Base-by-base conservation (phyloP, 2,113 vertebrate genomes). In the Kryptolebias marmoratus region DNA sequence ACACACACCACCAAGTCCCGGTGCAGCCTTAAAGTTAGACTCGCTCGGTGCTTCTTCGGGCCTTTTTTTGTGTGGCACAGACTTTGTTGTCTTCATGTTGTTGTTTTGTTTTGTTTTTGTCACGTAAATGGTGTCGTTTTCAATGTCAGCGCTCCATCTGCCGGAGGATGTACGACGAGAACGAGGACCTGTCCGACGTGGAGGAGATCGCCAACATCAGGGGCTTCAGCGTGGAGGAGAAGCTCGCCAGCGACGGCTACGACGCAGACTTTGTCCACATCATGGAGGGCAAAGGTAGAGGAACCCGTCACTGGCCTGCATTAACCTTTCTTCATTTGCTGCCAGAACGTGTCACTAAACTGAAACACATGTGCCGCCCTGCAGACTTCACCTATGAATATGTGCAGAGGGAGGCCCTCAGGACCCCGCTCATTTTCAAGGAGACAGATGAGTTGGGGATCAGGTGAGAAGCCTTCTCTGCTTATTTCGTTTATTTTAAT, bases 301-400 rank as follows among this genome's bases (percentile, higher is more conserved):
- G 92, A 57, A 13, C 22, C 22, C 22, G 22, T 22, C 22, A 22
- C 22, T 22, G 22, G 22, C 22, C 22, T 22, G 22, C 22, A 22
- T 22, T 22, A 22, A 22, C 22, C 22, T 22, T 22, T 22, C 22
- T 22, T 22, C 22, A 22, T 22, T 22, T 22, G 22, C 22, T 22
- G 22, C 22, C 22, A 22, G 22, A 22, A 22, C 22, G 22, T 22
- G 22, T 22, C 22, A 22, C 22, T 22, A 15, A 67, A 61, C 22
- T 22, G 22, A 44, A 9, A 55, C n/a, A 58, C 27, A 49, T 42
- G 7, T 30, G 28, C 74, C 81, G 14, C 89, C 77, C 84, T 77
- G 77, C 94, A 99, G 97, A 99, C 90, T 98, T 99, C 87, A 98
- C 96, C 56, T 98, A 96, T 91, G 97, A 97, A 71, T 98, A 98